phyloP scores from a whole-genome alignment of 1,140 invertebrate species.

The Ridgeia piscesae region DNA sequence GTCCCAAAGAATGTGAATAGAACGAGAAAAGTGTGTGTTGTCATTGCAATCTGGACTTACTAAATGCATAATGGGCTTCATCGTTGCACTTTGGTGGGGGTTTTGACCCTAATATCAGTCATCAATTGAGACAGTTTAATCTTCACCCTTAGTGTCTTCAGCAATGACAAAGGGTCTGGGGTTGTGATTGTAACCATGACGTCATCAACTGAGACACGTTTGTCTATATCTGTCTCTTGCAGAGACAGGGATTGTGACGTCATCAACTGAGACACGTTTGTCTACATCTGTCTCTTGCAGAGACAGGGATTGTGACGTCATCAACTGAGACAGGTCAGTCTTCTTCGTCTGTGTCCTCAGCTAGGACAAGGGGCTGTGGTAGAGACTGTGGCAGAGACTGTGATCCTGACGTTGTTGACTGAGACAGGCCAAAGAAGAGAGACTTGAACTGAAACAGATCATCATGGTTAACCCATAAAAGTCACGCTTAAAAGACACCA shows the following conservation, averaged over 20 bases:
- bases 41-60: neutral
- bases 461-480: neutral
- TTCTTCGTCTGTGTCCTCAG: constrained; percentile 27
- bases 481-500: too few relatives aligned
- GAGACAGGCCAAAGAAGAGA: constrained; percentile 50
- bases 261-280: too few relatives aligned
- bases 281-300: too few relatives aligned
- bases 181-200: too few relatives aligned
- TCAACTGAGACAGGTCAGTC: neutral
- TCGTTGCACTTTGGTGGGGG: neutral
- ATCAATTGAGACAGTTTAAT: too few relatives aligned
- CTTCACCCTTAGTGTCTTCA: too few relatives aligned
- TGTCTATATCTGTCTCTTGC: too few relatives aligned
- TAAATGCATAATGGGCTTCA: neutral
- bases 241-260: too few relatives aligned
- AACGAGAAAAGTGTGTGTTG: neutral
- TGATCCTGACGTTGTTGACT: constrained; percentile 36
- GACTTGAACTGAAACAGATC: constrained; percentile 48
- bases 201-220: neutral
- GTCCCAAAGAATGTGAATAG: neutral
- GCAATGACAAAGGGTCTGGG: too few relatives aligned
- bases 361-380: constrained; percentile 31
- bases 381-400: neutral
- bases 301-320: too few relatives aligned
- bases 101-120: too few relatives aligned